Percentiles rank a stretch among this genome's conserved stretches.
These are phyloP conservation scores for Gymnoscopelus braueri DNA, from an alignment of 2,797 vertebrate genomes.

Conservation along the genomic window DNA sequence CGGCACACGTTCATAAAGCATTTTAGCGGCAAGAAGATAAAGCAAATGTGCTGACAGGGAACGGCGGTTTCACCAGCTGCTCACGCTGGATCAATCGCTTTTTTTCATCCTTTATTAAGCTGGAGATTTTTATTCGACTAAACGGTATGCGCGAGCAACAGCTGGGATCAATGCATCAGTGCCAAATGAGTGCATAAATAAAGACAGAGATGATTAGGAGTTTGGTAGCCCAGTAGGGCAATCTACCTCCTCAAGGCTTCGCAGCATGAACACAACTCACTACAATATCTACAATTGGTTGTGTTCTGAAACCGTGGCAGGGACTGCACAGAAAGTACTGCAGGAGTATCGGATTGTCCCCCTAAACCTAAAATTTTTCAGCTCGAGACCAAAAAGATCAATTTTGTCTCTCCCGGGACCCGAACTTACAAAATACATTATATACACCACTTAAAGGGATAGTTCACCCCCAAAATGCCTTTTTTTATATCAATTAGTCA, in stretches of 20 bases:
- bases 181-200: conserved; percentile 70
- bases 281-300: conserved; percentile 18
- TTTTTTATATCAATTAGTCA: too few relatives aligned
- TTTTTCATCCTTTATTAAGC: conserved; percentile 39
- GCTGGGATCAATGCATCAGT: conserved; percentile 71
- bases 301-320: conserved; percentile 5
- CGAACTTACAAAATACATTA: too few relatives aligned
- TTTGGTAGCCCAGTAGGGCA: conserved; percentile 46
- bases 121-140: conserved; percentile 62
- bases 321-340: conserved; percentile 11
- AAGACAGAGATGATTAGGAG: conserved; percentile 62
- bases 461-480: too few relatives aligned
- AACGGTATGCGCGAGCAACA: conserved; percentile 67
- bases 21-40: conserved; percentile 46
- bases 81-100: conserved; percentile 50
- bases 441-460: too few relatives aligned
- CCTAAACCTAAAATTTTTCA: conserved; percentile 18
- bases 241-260: conserved; percentile 29
- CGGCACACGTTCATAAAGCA: conserved; percentile 16
- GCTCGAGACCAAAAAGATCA: neutral
- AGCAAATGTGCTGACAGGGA: conserved; percentile 49
- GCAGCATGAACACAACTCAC: conserved; percentile 34
- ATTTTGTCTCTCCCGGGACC: too few relatives aligned
- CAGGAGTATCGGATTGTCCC: conserved; percentile 35
- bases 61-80: conserved; percentile 58